A percentile compares a stretch with the other conserved stretches of the same genome.
Conservation (phyloP, 2,797 vertebrate species). For the Acestrorhynchus altus region DNA sequence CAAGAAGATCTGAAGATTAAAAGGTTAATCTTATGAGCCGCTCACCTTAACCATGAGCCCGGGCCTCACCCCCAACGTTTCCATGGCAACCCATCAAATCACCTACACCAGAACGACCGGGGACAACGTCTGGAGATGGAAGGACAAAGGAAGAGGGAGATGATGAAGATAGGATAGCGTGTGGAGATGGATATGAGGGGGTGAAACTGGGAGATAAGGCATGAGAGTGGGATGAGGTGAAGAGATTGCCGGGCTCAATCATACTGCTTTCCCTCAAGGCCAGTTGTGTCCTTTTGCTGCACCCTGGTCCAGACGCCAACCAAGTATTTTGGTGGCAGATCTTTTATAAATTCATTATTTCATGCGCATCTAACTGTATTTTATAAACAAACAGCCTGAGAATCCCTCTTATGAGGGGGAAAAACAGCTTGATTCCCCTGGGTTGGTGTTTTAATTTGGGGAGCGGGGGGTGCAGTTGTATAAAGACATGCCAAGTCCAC, state of each 20-base stretch:
- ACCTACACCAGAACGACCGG: not conserved
- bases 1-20: conserved; percentile 48
- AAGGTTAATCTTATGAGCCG: conserved; percentile 55
- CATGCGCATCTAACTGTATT: conserved; percentile 38
- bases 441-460: not conserved
- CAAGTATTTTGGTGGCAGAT: conserved; percentile 1
- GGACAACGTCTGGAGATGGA: conserved; percentile 6
- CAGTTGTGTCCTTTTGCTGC: conserved; percentile 39
- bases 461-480: conserved; percentile 11
- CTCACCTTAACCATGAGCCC: conserved; percentile 33
- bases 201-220: conserved; percentile 7
- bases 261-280: conserved; percentile 39
- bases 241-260: conserved; percentile 37
- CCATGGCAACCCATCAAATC: conserved; percentile 63
- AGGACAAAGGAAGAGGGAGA: conserved; percentile 39
- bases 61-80: conserved; percentile 39
- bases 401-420: not conserved
- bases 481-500: conserved; percentile 33
- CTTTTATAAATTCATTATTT: conserved; percentile 28
- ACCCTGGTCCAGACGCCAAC: conserved; percentile 21
- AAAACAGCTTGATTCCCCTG: conserved; percentile 23
- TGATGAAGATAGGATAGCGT: not conserved
- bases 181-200: conserved; percentile 2
- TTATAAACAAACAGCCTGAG: conserved; percentile 30
- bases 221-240: conserved; percentile 26